Evolutionary conservation across 2,797 vertebrate genomes (phyloP), one percentile per base, ranked within the genome.

Genomic region (Leptoclinus maculatus): DNA sequence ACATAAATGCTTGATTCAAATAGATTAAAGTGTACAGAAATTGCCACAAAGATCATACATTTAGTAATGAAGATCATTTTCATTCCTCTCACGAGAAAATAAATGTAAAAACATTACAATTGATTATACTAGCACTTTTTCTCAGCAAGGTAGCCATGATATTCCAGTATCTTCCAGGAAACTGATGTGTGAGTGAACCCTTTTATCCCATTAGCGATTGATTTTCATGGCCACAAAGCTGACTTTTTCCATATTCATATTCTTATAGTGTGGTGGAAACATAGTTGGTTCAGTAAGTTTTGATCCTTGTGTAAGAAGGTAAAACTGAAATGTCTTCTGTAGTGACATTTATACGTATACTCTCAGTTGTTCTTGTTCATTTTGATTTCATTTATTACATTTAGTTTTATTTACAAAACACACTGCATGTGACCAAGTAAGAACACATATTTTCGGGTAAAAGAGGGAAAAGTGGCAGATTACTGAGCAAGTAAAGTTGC

Each of bases 131-230:
- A 13, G 27, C 53, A 47, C 17, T 45, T 79, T 76, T 75, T 80
- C 74, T 43, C 45, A 72, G 23, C 23, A 72, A 68, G 49, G 7
- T 60, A 56, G 21, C 43, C 19, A 23, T n/a, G 11, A 38, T 69
- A 69, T 72, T 83, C 7, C 34, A 66, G 23, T 49, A 38, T 76
- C 58, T 79, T 72, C 49, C 23, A 68, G 70, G 68, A 79, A 82
- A 43, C 6, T 6, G 16, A 79, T 74, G 54, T 56, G 49, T 53
- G 11, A 57, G 19, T 41, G 51, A 77, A 45, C 19, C 5, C 21
- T 80, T 74, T 80, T 39, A 80, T 71, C 59, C 34, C 9, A 79
- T 83, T 75, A 81, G 27, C 9, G 49, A 65, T 49, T 53, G 56
- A 72, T 86, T 82, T 80, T 56, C 6, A 77, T 62, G 9, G 14